phyloP scores from a whole-genome alignment of 2,888 invertebrate species.

The Aphodius sticticus region DNA sequence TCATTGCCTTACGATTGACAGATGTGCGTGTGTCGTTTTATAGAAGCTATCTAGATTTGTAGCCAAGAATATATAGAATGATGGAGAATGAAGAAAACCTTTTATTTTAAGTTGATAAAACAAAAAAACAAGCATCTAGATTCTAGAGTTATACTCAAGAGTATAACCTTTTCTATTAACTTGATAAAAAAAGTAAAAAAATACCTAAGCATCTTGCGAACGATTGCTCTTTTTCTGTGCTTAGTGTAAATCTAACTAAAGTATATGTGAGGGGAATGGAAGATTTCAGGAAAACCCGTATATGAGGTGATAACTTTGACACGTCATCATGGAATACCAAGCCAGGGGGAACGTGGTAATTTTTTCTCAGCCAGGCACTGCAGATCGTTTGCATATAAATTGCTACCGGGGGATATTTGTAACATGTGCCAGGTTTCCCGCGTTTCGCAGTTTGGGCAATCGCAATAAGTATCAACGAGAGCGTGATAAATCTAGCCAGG shows the following conservation, averaged over 20 bases:
- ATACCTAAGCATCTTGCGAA: neutral
- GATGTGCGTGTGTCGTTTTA: neutral
- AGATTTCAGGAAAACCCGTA: neutral
- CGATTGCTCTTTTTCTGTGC: neutral
- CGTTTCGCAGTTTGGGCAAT: conserved; percentile 12
- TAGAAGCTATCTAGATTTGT: too few species aligned
- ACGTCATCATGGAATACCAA: neutral
- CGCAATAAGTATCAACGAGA: neutral
- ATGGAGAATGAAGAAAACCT: too few species aligned
- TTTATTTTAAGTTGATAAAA: too few species aligned
- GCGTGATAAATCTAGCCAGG: neutral
- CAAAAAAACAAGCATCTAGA: too few species aligned
- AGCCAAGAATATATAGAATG: too few species aligned
- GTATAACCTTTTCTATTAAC: too few species aligned
- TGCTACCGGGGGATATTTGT: conserved; percentile 17
- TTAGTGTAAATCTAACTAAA: neutral
- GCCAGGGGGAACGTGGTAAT: conserved; percentile 7
- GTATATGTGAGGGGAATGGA: neutral
- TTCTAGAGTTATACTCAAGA: too few species aligned
- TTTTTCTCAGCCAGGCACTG: conserved; percentile 18
- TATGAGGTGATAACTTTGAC: conserved; percentile 12
- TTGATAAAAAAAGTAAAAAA: neutral
- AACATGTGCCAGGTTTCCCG: conserved; percentile 5
- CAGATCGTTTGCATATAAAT: conserved; percentile 24
- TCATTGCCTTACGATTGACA: neutral